Conservation (phyloP, 1,140 invertebrate species). For the Halictus rubicundus region DNA sequence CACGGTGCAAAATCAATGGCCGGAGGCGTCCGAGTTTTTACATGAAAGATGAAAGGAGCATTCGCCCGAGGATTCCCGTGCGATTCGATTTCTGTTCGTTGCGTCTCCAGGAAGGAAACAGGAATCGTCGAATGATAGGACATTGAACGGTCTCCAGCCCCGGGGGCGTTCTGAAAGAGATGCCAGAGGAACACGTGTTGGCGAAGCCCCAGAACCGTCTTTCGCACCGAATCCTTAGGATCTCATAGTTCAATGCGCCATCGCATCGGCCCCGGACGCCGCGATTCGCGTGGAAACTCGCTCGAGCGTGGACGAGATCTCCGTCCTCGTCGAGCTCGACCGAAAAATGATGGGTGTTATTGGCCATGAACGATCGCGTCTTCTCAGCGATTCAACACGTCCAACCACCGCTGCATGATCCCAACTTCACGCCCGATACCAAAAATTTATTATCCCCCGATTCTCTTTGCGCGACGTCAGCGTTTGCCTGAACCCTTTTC, state of each 20-base stretch:
- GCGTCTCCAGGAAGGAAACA: not conserved
- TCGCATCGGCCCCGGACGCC: not conserved
- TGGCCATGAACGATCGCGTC: too few relatives aligned
- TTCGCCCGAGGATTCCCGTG: not conserved
- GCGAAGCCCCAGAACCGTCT: conserved; percentile 37
- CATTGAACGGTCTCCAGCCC: conserved; percentile 11
- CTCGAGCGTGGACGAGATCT: not conserved
- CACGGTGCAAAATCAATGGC: too few relatives aligned
- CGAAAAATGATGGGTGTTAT: conserved; percentile 7
- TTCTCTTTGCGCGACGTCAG: too few relatives aligned
- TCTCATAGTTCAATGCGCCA: conserved; percentile 25
- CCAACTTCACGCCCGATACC: too few relatives aligned
- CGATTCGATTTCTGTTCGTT: not conserved
- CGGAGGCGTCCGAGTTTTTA: too few relatives aligned
- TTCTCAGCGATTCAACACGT: too few relatives aligned
- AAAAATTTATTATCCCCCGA: too few relatives aligned
- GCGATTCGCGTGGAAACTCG: conserved; percentile 12
- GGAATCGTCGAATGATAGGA: not conserved
- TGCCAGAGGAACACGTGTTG: conserved; percentile 35
- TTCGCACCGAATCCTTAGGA: conserved; percentile 44
- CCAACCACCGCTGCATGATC: too few relatives aligned
- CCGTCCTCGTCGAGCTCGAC: not conserved
- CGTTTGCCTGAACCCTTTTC: too few relatives aligned
- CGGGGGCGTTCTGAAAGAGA: conserved; percentile 13
- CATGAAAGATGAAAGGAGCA: too few relatives aligned